Percentiles rank a stretch among this genome's conserved stretches.
These are phyloP conservation scores for Tigriopus japonicus DNA, from an alignment of 1,140 invertebrate genomes.

Conservation along the genomic window DNA sequence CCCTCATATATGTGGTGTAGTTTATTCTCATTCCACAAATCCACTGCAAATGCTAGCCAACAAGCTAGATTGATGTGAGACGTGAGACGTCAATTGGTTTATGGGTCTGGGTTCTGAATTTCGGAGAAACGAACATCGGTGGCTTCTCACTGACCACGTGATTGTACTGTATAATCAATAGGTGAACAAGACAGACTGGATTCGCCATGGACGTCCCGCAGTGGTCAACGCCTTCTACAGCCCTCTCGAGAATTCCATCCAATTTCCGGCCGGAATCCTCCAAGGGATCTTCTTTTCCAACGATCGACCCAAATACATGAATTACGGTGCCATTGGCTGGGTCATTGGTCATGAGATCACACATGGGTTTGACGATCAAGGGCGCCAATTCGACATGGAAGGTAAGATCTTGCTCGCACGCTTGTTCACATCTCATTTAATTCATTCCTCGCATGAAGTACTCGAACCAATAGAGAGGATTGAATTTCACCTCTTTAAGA, in stretches of 20 bases:
- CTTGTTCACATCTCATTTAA: too few relatives aligned
- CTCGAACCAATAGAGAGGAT: too few relatives aligned
- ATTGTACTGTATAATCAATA: slow-evolving; percentile 18
- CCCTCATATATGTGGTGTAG: too few relatives aligned
- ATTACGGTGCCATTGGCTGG: slow-evolving; percentile 76
- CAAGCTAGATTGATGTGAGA: too few relatives aligned
- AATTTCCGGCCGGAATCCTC: slow-evolving; percentile 73
- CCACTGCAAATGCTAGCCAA: too few relatives aligned
- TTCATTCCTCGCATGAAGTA: too few relatives aligned
- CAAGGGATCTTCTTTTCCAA: slow-evolving; percentile 69
- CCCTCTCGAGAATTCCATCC: slow-evolving; percentile 60
- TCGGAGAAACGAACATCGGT: too few relatives aligned
- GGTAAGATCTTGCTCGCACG: neutral
- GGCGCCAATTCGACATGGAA: slow-evolving; percentile 62
- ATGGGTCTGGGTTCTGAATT: too few relatives aligned
- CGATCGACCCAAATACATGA: slow-evolving; percentile 67
- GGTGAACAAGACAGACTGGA: slow-evolving; percentile 66
- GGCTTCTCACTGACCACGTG: too few relatives aligned
- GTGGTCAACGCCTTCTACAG: slow-evolving; percentile 67
- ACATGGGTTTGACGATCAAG: slow-evolving; percentile 71
- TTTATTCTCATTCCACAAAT: too few relatives aligned
- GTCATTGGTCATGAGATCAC: slow-evolving; percentile 86
- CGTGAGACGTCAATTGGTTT: too few relatives aligned
- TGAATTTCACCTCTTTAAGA: too few relatives aligned
- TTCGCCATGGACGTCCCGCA: slow-evolving; percentile 49